Base-by-base conservation (phyloP, 2,888 invertebrate genomes). In the Drosophila eohydei region DNA sequence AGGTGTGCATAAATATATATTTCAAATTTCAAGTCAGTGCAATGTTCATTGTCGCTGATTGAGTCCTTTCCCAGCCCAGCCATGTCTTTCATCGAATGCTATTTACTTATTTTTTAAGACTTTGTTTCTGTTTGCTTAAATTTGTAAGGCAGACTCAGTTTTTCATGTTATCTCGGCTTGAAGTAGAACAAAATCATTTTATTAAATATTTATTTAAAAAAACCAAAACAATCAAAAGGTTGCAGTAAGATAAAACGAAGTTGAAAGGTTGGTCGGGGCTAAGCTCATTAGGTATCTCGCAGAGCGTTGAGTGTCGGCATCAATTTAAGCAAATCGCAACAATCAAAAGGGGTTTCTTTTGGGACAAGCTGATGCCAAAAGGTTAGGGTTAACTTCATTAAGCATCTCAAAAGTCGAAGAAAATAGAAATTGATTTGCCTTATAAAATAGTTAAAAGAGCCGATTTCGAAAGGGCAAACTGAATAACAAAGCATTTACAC, bases 401-500 rank as follows among this genome's bases (percentile, higher is more conserved):
- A 56, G n/a, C 7, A 56, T n/a, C 52, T 38, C 30, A 5, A 16
- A 12, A 28, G 44, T 57, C 52, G 34, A 11, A 14, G 11, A 4
- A 16, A 4, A 38, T 3, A 7, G 14, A 26, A 44, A 36, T 16
- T 26, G 43, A 12, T 57, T 52, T 28, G 11, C 7, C 16, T 28
- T 46, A 41, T 41, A 28, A 40, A 46, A 50, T 58, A 70, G 69
- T 38, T 30, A 34, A 69, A 44, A 28, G 50, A 8, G 8, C 16
- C 41, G 21, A 11, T n/a, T 48, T 2, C 16, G 36, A 8, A 51
- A 70, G 58, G 14, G 44, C 46, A 61, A 11, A 26, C 14, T 26
- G 50, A 61, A 36, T 58, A 80, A 71, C 69, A 88, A 77, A 68
- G 75, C 61, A 51, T 71, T 81, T 56, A 59, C 56, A 60, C 63